phyloP scores from a whole-genome alignment of 2,113 vertebrate genomes.

The Actenoides lindsayi region DNA sequence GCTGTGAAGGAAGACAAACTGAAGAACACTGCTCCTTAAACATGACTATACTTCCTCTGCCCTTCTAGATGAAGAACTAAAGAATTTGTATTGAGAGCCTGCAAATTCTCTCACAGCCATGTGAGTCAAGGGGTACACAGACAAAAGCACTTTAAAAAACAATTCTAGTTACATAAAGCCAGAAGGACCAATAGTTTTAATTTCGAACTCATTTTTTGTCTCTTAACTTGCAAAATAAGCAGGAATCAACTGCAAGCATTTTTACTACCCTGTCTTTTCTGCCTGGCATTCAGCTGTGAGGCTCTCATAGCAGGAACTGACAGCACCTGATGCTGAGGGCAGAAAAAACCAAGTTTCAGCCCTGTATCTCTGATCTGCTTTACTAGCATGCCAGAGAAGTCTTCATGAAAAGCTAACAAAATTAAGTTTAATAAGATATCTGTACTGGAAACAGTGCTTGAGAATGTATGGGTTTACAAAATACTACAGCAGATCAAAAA shows the following conservation, averaged over 20 bases:
- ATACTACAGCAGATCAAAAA: neutral
- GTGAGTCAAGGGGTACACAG: neutral
- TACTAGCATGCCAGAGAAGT: rapidly evolving
- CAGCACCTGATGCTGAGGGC: neutral
- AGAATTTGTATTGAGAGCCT: neutral
- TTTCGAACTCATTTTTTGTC: neutral
- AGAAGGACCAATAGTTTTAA: neutral
- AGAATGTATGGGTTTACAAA: neutral
- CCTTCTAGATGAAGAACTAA: neutral
- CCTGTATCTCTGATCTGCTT: neutral
- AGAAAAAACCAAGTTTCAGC: neutral
- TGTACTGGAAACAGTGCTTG: neutral
- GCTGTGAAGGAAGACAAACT: neutral
- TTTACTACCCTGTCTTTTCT: neutral
- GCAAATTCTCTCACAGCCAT: neutral
- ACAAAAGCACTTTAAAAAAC: neutral
- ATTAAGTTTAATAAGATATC: neutral
- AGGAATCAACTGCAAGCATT: neutral
- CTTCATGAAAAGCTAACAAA: neutral
- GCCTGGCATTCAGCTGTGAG: neutral
- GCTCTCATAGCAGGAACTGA: neutral
- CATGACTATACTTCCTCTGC: neutral
- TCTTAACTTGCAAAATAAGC: neutral
- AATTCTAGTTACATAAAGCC: neutral
- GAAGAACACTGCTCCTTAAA: neutral